These are phyloP conservation scores for Gymnogyps californianus DNA, from an alignment of 2,113 vertebrate species.

Conservation along the genomic window DNA sequence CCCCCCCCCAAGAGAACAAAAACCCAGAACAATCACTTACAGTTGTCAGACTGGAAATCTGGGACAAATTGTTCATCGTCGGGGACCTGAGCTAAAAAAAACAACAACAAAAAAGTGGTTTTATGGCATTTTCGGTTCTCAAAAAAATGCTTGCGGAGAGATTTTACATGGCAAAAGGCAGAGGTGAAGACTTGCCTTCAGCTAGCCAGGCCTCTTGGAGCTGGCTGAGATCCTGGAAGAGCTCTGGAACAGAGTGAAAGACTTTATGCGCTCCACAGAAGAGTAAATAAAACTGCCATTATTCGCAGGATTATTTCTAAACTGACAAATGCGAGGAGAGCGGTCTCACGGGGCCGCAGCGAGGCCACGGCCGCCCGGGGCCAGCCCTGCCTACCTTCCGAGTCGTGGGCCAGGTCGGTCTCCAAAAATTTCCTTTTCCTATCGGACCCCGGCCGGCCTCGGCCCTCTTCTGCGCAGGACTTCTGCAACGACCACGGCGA, in stretches of 20 bases:
- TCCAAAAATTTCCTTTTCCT: conserved; percentile 95
- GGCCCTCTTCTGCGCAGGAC: conserved; percentile 80
- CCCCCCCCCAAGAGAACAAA: not conserved
- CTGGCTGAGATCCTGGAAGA: conserved; percentile 97
- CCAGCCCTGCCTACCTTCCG: conserved; percentile 83
- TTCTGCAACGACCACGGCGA: conserved; percentile 54
- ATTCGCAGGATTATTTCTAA: not conserved
- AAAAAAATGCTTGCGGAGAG: not conserved
- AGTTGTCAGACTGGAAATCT: conserved; percentile 95
- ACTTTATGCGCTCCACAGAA: conserved; percentile 14
- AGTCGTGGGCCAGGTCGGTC: conserved; percentile 92
- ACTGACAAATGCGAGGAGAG: fast-evolving
- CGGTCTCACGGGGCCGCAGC: fast-evolving
- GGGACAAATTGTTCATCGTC: conserved; percentile 98
- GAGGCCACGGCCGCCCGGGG: not conserved
- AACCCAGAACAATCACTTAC: conserved; percentile 80
- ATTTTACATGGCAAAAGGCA: conserved; percentile 1
- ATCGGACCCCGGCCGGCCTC: conserved; percentile 77
- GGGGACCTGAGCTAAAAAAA: conserved; percentile 89
- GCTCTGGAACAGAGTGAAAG: conserved; percentile 79
- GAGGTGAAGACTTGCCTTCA: conserved; percentile 83
- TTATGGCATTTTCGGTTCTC: not conserved
- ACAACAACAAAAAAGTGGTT: not conserved
- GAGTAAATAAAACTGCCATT: not conserved
- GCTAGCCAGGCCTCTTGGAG: conserved; percentile 98